Conservation (phyloP, 1,140 invertebrate genomes). For the Nebria ingens region DNA sequence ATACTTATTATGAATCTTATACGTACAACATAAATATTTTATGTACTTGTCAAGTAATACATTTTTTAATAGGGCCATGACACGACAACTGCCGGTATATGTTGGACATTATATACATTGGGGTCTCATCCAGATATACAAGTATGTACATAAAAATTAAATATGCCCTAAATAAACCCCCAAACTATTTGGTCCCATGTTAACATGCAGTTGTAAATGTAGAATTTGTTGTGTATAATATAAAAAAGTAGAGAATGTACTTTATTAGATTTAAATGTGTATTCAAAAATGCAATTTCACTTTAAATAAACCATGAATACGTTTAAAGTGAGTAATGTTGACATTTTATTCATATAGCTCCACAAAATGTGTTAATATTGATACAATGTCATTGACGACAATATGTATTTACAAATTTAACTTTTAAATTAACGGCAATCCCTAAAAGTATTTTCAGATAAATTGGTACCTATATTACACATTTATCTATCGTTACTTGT, state of each 20-base stretch:
- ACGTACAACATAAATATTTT: no score
- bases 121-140: conserved; percentile 53
- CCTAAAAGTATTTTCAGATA: neutral
- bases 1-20: no score
- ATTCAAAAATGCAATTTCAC: neutral
- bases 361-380: neutral
- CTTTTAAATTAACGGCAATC: neutral
- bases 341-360: no score
- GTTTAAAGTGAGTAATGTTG: neutral
- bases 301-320: neutral
- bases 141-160: conserved; percentile 25
- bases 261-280: neutral
- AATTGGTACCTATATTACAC: no score
- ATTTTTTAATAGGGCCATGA: conserved; percentile 52
- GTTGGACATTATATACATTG: conserved; percentile 48
- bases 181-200: no score
- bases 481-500: conserved; percentile 7
- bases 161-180: neutral
- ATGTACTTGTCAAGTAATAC: conserved; percentile 10
- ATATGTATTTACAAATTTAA: neutral
- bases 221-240: neutral
- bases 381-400: neutral
- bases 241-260: neutral
- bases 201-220: neutral
- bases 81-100: conserved; percentile 48